phyloP scores from a whole-genome alignment of 2,888 invertebrate genomes.

The Metellina segmentata region DNA sequence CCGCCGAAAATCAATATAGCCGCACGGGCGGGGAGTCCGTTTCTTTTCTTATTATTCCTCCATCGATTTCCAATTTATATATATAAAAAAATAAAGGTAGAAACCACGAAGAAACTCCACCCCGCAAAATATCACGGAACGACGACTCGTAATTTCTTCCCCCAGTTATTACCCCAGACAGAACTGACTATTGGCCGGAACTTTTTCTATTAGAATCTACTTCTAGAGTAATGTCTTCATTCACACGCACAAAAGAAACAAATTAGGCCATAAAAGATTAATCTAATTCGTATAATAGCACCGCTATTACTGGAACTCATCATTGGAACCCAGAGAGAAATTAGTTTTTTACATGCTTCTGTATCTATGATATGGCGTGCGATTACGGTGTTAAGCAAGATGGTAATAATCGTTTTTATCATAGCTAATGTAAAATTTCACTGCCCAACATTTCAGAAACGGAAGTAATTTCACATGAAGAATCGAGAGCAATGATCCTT shows the following conservation, averaged over 20 bases:
- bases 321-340: neutral
- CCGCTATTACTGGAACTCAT: slow-evolving; percentile 17
- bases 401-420: neutral
- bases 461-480: neutral
- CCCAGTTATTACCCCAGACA: neutral
- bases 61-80: neutral
- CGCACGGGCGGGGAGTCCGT: neutral
- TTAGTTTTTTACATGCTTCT: neutral
- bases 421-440: neutral
- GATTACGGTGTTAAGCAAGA: neutral
- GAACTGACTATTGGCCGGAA: neutral
- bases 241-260: slow-evolving; percentile 40
- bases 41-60: neutral
- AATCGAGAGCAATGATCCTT: neutral
- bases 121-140: neutral
- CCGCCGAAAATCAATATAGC: neutral
- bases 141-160: neutral
- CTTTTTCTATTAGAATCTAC: neutral
- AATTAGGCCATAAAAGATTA: slow-evolving; percentile 60
- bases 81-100: neutral
- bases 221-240: slow-evolving; percentile 19
- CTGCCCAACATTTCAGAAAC: neutral
- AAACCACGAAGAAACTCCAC: neutral
- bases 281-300: slow-evolving; percentile 51
- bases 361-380: neutral